Base-by-base conservation (phyloP, 2,888 invertebrate genomes). In the Heliconius aoede region DNA sequence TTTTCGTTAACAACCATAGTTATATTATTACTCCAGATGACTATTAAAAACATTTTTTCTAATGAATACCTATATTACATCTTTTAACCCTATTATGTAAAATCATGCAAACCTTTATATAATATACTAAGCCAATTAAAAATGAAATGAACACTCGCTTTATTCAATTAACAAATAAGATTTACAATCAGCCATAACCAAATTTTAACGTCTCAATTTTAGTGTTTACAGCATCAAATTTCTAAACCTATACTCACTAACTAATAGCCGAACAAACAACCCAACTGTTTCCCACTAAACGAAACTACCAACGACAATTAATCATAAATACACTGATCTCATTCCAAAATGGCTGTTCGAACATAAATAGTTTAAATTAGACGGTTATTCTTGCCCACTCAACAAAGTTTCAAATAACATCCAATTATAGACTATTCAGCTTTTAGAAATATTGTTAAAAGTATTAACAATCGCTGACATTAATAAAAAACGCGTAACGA, bases 351-450 rank as follows among this genome's bases (percentile, higher is more conserved):
- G 92, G 90, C 90, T 83, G 87, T 86, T 87, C 86, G 85, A 86
- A 86, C 86, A 87, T 87, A 90, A 90, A 90, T 90, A 87, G 87
- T 88, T 88, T 85, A 85, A 87, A 89, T 89, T 88, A 88, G 87
- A 88, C 87, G 87, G 87, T 89, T 90, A 90, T 88, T 89, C 89
- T 89, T 87, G 86, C 82, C 86, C 87, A 86, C 87, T 84, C 90
- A 90, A 90, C 93, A 91, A 93, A 92, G 90, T 91, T 89, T 92
- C 92, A 90, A 91, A 94, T 94, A 94, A 94, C 94, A 93, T 89
- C 92, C 94, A 94, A 94, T 94, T 94, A 94, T 92, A 89, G 88
- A 87, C 90, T 88, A 94, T 94, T 94, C 93, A 94, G 91, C 92
- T 90, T 93, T 90, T 89, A 86, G 86, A 85, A 87, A 90, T 87